A percentile compares a stretch with the other conserved stretches of the same genome.
phyloP scores from a whole-genome alignment of 2,113 vertebrate genomes.

The Tympanuchus pallidicinctus region DNA sequence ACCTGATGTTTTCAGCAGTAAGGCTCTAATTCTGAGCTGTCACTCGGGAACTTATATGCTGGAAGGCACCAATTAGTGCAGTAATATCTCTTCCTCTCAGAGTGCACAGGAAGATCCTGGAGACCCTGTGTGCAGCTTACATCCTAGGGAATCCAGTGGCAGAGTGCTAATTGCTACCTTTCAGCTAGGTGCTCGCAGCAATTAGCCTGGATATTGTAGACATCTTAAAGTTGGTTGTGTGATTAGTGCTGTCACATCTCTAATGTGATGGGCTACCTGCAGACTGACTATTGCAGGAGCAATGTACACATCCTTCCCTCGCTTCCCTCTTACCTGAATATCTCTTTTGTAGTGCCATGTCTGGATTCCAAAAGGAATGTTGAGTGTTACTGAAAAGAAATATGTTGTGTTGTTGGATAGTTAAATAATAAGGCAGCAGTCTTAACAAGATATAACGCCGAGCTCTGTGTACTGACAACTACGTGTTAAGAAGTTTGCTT shows the following conservation, averaged over 20 bases:
- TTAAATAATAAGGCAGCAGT: not conserved
- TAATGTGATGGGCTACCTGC: not conserved
- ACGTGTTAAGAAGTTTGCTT: not conserved
- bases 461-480: not conserved
- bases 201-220: not conserved
- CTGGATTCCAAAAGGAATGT: not conserved
- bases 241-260: not conserved
- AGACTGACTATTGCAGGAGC: not conserved
- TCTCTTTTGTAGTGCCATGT: not conserved
- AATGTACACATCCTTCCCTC: not conserved
- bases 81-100: not conserved
- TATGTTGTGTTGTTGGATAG: not conserved
- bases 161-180: not conserved
- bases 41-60: not conserved
- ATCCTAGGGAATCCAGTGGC: not conserved
- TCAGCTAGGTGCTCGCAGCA: not conserved
- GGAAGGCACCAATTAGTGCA: not conserved
- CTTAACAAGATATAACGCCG: not conserved
- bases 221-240: not conserved
- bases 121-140: not conserved
- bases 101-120: not conserved
- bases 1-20: not conserved
- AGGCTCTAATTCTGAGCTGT: not conserved
- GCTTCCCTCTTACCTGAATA: not conserved
- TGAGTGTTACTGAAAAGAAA: not conserved